Percentiles rank a stretch among this genome's conserved stretches.
Evolutionary conservation across 92 coral and sea anemone species (phyloP).

Genomic region (Epizoanthus ramosus): DNA sequence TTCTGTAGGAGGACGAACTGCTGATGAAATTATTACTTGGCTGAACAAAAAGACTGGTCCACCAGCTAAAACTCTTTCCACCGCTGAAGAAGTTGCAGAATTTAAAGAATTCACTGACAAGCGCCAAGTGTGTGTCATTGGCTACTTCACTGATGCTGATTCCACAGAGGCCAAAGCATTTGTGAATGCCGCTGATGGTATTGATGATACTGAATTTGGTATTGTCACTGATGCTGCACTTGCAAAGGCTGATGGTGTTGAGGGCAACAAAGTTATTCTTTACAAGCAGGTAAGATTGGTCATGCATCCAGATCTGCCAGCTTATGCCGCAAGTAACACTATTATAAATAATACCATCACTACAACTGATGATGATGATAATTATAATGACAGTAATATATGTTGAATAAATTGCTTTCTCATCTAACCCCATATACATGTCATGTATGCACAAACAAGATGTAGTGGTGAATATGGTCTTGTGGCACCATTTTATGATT

Average conservation of each 20-base stretch:
- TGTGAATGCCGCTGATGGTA: conserved; percentile 83
- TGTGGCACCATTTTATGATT: too few species aligned
- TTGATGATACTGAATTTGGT: conserved; percentile 94
- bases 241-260: conserved; percentile 84
- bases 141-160: conserved; percentile 85
- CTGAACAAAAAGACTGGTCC: conserved; percentile 97
- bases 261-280: conserved; percentile 84
- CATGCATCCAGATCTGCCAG: not conserved
- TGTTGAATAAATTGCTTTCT: too few species aligned
- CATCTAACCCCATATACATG: too few species aligned
- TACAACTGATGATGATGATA: not conserved
- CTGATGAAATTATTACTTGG: conserved; percentile 85
- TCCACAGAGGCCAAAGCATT: conserved; percentile 91
- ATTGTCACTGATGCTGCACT: conserved; percentile 80
- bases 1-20: conserved; percentile 86
- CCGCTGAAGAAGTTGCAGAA: conserved; percentile 80
- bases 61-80: conserved; percentile 78
- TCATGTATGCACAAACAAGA: too few species aligned
- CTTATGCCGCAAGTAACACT: not conserved
- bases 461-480: too few species aligned
- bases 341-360: too few species aligned
- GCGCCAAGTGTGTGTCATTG: conserved; percentile 81
- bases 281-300: conserved; percentile 79
- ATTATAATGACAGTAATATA: not conserved
- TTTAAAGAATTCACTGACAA: conserved; percentile 77